phyloP scores from a whole-genome alignment of 2,797 vertebrate species.

The Sebastes hopkinsi region DNA sequence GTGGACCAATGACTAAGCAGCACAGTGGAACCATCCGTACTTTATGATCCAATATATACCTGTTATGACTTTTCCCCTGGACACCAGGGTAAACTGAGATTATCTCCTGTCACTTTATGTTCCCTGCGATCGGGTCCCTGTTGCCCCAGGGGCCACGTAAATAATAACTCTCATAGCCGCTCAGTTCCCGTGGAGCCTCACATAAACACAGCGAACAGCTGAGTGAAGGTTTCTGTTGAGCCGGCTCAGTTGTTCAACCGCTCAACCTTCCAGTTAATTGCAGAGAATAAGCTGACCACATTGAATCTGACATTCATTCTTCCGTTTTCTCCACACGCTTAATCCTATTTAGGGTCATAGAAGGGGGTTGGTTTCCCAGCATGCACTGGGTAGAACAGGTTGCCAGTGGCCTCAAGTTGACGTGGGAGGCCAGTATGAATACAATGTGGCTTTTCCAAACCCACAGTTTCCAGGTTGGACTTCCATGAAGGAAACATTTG shows the following conservation, averaged over 20 bases:
- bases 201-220: slow-evolving; percentile 1
- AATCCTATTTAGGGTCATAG: slow-evolving; percentile 44
- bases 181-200: slow-evolving; percentile 2
- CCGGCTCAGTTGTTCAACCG: slow-evolving; percentile 23
- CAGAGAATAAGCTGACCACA: slow-evolving; percentile 35
- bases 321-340: slow-evolving; percentile 18
- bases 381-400: slow-evolving; percentile 19
- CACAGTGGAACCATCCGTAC: slow-evolving; percentile 9
- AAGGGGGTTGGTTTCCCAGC: slow-evolving; percentile 19
- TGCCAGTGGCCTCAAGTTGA: slow-evolving; percentile 28
- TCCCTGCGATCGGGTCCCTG: slow-evolving; percentile 16
- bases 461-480: slow-evolving; percentile 31
- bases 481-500: slow-evolving; percentile 25
- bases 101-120: slow-evolving; percentile 48
- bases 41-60: slow-evolving; percentile 68
- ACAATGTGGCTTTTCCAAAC: slow-evolving; percentile 26
- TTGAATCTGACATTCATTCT: slow-evolving; percentile 56
- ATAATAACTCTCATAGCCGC: slow-evolving; percentile 33
- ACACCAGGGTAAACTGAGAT: slow-evolving; percentile 41
- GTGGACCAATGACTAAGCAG: slow-evolving; percentile 25
- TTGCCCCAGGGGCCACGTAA: slow-evolving; percentile 16
- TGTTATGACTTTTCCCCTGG: slow-evolving; percentile 43
- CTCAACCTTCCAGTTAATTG: slow-evolving; percentile 26
- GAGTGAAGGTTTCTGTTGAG: slow-evolving; percentile 22
- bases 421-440: background rate